A percentile compares a stretch with the other conserved stretches of the same genome.
Conservation (phyloP, 2,113 vertebrate genomes). For the Pardalotus punctatus region DNA sequence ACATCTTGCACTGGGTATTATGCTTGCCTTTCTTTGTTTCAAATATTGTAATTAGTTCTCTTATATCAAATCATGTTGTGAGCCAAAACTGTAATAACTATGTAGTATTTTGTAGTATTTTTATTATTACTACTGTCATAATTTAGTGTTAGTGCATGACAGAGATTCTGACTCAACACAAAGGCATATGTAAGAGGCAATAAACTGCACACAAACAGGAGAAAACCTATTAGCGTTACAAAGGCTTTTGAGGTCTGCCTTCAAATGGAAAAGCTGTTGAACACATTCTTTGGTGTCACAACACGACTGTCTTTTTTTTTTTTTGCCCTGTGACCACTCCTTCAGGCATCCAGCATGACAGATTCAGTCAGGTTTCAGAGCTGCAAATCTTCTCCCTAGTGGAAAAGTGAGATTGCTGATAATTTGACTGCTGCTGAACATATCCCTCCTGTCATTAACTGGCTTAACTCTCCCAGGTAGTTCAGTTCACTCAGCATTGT, state of each 20-base stretch:
- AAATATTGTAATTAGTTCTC: constrained; percentile 5
- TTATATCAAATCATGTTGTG: background rate
- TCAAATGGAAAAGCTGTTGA: background rate
- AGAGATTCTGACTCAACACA: background rate
- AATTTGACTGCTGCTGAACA: background rate
- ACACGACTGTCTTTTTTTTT: background rate
- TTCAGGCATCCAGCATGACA: background rate
- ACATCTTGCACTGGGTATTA: background rate
- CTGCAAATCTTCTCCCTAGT: background rate
- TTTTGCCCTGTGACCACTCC: background rate
- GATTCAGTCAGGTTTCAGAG: background rate
- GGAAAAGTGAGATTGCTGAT: background rate
- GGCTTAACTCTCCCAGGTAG: background rate
- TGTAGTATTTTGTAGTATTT: background rate
- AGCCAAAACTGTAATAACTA: background rate
- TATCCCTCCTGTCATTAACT: background rate
- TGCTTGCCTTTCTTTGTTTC: background rate
- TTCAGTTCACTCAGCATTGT: background rate
- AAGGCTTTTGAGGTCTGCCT: background rate
- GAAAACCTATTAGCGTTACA: background rate
- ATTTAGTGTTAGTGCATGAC: background rate
- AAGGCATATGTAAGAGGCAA: background rate
- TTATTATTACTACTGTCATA: background rate
- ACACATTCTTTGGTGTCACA: background rate
- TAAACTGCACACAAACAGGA: background rate